A percentile compares a stretch with the other conserved stretches of the same genome.
phyloP scores from a whole-genome alignment of 2,113 vertebrate species.

The Oreochromis niloticus region DNA sequence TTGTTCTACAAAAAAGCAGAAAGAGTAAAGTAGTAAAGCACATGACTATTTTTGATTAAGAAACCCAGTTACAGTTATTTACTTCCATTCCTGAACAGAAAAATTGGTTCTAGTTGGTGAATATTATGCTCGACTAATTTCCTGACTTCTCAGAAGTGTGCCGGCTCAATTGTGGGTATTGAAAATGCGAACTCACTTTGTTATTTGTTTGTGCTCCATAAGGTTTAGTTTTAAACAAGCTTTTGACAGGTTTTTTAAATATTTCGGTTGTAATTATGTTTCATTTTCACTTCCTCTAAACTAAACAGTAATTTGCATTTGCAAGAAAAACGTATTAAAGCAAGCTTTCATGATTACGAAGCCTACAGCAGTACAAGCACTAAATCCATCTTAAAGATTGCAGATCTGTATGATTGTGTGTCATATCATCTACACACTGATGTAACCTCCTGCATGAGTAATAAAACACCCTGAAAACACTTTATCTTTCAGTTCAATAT shows the following conservation, averaged over 20 bases:
- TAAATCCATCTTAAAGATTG: background rate
- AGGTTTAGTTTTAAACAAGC: background rate
- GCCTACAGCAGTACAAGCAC: background rate
- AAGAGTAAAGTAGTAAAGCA: background rate
- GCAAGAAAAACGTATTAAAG: background rate
- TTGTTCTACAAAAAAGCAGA: background rate
- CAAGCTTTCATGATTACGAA: background rate
- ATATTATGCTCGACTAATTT: background rate
- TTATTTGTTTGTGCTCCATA: background rate
- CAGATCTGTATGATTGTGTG: background rate
- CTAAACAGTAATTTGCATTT: background rate
- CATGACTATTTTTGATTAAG: background rate
- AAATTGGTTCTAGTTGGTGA: background rate
- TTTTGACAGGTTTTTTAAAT: rapidly evolving
- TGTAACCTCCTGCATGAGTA: background rate
- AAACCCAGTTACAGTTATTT: background rate
- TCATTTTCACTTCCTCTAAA: background rate
- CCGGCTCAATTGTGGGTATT: background rate
- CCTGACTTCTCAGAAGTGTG: background rate
- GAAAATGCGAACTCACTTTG: background rate
- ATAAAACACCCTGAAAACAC: rapidly evolving
- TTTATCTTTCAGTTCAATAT: background rate
- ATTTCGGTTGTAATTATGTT: background rate
- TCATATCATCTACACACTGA: background rate
- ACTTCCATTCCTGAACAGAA: background rate